Evolutionary conservation across 2,797 vertebrate species (phyloP).

Genomic region (Heliangelus exortis): DNA sequence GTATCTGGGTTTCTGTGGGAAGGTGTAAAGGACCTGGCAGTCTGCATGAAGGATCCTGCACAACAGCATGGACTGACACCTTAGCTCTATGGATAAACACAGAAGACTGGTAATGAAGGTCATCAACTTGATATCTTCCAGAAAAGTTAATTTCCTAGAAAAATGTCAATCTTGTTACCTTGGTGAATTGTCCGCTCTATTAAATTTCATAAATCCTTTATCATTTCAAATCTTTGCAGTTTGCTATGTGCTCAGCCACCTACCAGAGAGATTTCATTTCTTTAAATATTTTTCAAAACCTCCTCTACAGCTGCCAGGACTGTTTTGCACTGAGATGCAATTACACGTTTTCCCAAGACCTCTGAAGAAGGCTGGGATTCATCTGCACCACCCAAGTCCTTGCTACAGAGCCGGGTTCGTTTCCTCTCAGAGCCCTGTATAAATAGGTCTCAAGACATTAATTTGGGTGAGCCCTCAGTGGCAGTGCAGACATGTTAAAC

Average conservation of each 20-base stretch:
- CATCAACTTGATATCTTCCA: not conserved
- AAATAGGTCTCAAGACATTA: not conserved
- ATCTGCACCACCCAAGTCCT: not conserved
- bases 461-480: not conserved
- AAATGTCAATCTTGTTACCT: not conserved
- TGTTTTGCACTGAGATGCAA: not conserved
- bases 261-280: not conserved
- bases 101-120: not conserved
- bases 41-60: not conserved
- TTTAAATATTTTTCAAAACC: not conserved
- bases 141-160: not conserved
- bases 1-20: not conserved
- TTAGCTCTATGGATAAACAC: not conserved
- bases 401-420: not conserved
- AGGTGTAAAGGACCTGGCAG: not conserved
- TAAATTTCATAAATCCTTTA: not conserved
- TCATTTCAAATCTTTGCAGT: not conserved
- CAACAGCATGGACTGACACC: not conserved
- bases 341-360: not conserved
- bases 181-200: not conserved
- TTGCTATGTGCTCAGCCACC: not conserved
- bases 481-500: not conserved
- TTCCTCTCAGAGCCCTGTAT: not conserved
- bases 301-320: not conserved
- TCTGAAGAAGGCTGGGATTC: not conserved